Evolutionary conservation across 2,888 invertebrate species (phyloP).

Genomic region (Halictus quadricinctus): DNA sequence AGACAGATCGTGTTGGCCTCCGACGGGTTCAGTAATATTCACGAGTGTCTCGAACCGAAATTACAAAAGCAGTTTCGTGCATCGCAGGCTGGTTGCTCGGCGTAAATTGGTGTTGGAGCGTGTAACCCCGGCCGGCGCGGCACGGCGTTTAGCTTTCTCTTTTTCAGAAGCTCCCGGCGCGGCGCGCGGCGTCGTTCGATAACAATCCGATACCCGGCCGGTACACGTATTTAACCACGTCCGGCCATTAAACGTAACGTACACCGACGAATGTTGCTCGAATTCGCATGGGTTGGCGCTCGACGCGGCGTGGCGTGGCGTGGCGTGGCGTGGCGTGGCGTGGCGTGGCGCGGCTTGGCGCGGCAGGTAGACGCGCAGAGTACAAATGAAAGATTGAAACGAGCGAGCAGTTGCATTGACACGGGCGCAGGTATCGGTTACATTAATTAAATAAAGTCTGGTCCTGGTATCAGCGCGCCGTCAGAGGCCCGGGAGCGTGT

Average conservation of each 20-base stretch:
- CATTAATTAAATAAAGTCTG: conserved; percentile 74
- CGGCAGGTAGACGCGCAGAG: conserved; percentile 28
- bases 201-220: conserved; percentile 51
- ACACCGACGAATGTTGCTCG: conserved; percentile 43
- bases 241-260: conserved; percentile 47
- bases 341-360: neutral
- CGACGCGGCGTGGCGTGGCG: neutral
- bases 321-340: too few relatives aligned
- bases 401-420: conserved; percentile 63
- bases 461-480: conserved; percentile 56
- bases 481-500: conserved; percentile 48
- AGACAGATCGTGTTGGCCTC: neutral
- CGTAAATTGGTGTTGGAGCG: neutral
- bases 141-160: conserved; percentile 50
- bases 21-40: neutral
- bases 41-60: neutral
- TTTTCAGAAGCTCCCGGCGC: conserved; percentile 54
- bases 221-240: conserved; percentile 48
- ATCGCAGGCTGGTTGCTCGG: neutral
- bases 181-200: conserved; percentile 37
- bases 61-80: neutral
- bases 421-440: conserved; percentile 68
- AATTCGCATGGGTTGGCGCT: conserved; percentile 43
- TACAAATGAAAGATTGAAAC: conserved; percentile 53
- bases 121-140: neutral